Evolutionary conservation across 30 jellyfish, hydroid and myxozoan species (phyloP).

Genomic region (Aurelia coerulea): DNA sequence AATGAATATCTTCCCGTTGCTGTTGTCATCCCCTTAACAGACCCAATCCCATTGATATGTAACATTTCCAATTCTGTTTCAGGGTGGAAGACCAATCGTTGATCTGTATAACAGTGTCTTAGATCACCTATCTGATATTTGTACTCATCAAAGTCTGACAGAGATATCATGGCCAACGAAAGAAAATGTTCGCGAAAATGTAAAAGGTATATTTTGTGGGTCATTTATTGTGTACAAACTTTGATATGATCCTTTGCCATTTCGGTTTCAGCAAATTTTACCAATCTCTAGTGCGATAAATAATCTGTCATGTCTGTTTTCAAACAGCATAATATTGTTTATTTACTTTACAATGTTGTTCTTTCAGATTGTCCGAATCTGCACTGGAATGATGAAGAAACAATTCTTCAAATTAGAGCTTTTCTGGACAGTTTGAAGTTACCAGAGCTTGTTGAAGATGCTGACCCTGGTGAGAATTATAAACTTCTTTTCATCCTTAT

Average conservation of each 20-base stretch:
- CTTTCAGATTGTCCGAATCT: conserved; percentile 35
- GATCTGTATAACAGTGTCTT: conserved; percentile 52
- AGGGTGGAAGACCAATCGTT: conserved; percentile 20
- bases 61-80: background rate
- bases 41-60: no score
- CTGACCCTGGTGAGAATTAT: conserved; percentile 8
- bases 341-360: background rate
- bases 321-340: no score
- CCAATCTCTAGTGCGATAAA: no score
- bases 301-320: no score
- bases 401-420: background rate
- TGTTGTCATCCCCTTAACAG: no score
- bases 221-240: background rate
- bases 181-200: background rate
- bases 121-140: conserved; percentile 22
- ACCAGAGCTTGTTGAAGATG: conserved; percentile 8
- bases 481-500: background rate
- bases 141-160: conserved; percentile 16
- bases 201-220: background rate
- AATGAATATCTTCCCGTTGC: no score
- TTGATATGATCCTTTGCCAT: no score
- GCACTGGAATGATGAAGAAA: conserved; percentile 18
- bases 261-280: no score
- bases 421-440: conserved; percentile 1
- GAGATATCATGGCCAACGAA: conserved; percentile 56